These are phyloP conservation scores for Odocoileus virginianus DNA, from an alignment of 2,113 vertebrate genomes.

Conservation along the genomic window DNA sequence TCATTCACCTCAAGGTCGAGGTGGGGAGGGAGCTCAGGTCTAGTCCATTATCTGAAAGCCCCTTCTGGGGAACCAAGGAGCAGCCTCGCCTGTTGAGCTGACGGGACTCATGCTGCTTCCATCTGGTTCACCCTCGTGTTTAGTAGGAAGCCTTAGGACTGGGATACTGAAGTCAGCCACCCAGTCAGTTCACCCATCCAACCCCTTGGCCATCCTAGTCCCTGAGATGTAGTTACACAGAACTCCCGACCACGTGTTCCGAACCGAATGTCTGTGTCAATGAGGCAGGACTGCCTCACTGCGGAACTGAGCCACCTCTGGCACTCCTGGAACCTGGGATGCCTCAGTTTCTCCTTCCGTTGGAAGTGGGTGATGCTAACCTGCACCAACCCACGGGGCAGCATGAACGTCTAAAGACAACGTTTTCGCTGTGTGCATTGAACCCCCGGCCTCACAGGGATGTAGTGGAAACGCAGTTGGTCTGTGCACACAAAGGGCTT, in stretches of 20 bases:
- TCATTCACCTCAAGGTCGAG: neutral
- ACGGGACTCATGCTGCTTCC: neutral
- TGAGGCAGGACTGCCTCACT: neutral
- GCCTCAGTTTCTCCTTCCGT: neutral
- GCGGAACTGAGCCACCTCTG: neutral
- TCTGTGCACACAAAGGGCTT: neutral
- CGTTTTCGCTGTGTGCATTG: neutral
- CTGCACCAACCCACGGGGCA: neutral
- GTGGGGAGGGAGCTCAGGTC: neutral
- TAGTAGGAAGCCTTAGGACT: neutral
- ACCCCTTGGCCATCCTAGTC: neutral
- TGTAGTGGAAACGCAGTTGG: neutral
- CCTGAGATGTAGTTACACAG: neutral
- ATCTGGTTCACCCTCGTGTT: neutral
- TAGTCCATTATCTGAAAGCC: neutral
- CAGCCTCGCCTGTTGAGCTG: neutral
- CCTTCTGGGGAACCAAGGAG: neutral
- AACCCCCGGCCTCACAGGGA: neutral
- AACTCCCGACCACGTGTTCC: fast-evolving
- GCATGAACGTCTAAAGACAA: neutral
- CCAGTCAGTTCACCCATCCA: too few species aligned
- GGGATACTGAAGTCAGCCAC: neutral
- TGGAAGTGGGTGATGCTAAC: neutral
- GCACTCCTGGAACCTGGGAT: neutral
- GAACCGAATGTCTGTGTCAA: neutral